Evolutionary conservation across 1,140 invertebrate species (phyloP).

Genomic region (Drosophila santomea): DNA sequence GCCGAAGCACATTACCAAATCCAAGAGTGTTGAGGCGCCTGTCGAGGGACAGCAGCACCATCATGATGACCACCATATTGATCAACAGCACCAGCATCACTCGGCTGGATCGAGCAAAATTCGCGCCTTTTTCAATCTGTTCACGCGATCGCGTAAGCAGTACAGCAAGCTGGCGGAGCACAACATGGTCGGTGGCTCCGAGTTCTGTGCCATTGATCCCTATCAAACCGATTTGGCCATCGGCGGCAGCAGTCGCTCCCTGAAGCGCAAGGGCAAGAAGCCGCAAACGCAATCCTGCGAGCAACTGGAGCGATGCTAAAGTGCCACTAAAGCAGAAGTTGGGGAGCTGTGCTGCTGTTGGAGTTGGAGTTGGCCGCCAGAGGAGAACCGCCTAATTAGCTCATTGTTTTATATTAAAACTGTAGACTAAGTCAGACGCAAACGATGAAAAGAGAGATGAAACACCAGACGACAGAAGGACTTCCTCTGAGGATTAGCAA

Average conservation of each 20-base stretch:
- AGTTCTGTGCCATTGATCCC: conserved; percentile 66
- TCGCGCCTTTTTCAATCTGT: conserved; percentile 58
- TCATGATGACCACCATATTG: conserved; percentile 3
- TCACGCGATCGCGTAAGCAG: conserved; percentile 71
- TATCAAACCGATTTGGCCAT: conserved; percentile 40
- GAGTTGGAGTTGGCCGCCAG: conserved; percentile 27
- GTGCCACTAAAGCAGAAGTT: neutral
- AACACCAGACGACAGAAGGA: conserved; percentile 9
- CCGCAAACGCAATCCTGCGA: conserved; percentile 77
- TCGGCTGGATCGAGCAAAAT: conserved; percentile 61
- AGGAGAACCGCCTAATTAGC: conserved; percentile 23
- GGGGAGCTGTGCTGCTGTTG: conserved; percentile 9
- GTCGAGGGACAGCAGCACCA: conserved; percentile 9
- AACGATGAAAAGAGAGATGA: neutral
- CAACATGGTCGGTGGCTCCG: conserved; percentile 30
- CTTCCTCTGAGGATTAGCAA: neutral
- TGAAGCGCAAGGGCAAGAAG: conserved; percentile 66
- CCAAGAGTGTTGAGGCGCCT: conserved; percentile 56
- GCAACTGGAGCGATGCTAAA: conserved; percentile 70
- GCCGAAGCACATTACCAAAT: conserved; percentile 58
- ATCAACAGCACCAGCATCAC: conserved; percentile 42
- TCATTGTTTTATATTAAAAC: conserved; percentile 83
- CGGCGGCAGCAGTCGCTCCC: conserved; percentile 5
- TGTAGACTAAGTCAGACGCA: conserved; percentile 48
- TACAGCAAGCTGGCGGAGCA: conserved; percentile 75